Evolutionary conservation across 2,797 vertebrate species (phyloP).

Genomic region (Peromyscus nudipes): DNA sequence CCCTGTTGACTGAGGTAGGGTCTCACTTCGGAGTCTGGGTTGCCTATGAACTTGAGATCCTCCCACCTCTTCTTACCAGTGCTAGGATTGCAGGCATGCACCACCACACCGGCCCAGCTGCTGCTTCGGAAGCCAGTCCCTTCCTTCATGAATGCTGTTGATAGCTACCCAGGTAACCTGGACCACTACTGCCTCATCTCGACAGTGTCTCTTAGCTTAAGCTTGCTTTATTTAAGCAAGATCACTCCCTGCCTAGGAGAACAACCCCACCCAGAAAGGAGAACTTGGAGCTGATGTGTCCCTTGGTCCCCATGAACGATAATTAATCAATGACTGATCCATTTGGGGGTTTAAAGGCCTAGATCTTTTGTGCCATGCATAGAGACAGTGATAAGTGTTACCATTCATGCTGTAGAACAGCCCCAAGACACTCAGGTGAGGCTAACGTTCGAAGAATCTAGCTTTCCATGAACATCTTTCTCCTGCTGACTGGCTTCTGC

Average conservation of each 20-base stretch:
- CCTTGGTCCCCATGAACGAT: background rate
- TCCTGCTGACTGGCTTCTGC: background rate
- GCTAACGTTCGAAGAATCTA: background rate
- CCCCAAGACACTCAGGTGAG: background rate
- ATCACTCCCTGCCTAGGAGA: background rate
- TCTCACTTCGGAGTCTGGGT: background rate
- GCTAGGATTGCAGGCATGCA: background rate
- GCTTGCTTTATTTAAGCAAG: background rate
- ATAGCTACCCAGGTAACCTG: background rate
- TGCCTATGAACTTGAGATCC: background rate
- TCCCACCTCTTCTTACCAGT: background rate
- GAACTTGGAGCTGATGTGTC: background rate
- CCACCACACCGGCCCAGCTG: background rate
- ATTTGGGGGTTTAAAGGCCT: background rate
- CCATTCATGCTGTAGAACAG: background rate
- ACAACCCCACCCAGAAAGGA: background rate
- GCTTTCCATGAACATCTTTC: background rate
- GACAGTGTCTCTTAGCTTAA: background rate
- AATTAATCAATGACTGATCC: background rate
- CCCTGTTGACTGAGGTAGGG: background rate
- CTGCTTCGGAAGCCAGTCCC: background rate
- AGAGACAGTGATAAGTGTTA: background rate
- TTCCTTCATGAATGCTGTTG: background rate
- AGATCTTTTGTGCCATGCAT: background rate
- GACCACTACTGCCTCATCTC: fast-evolving